Conservation (phyloP, 2,113 vertebrate species). For the Bos javanicus region DNA sequence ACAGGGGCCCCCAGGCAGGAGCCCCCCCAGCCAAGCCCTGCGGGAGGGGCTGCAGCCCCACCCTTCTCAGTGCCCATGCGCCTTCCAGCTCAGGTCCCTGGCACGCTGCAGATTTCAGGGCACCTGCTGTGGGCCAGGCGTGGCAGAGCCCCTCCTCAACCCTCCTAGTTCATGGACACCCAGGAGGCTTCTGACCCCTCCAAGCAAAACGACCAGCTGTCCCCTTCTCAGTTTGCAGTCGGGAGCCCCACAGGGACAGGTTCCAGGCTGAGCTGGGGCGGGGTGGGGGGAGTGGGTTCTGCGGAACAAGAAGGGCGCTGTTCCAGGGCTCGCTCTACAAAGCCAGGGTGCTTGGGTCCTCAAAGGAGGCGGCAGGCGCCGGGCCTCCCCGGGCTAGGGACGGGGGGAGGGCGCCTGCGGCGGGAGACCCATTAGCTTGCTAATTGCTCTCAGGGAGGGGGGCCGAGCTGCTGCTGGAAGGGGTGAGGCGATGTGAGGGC, state of each 20-base stretch:
- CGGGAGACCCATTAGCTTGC: conserved; percentile 60
- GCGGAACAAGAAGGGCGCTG: not conserved
- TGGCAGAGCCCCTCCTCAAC: not conserved
- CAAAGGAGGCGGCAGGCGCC: conserved; percentile 21
- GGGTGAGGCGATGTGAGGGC: conserved; percentile 21
- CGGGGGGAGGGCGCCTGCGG: conserved; percentile 37
- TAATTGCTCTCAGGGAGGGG: conserved; percentile 59
- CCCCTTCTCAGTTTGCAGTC: not conserved
- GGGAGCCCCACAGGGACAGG: not conserved
- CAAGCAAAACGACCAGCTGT: not conserved
- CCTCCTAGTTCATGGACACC: not conserved
- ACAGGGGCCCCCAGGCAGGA: conserved; percentile 71
- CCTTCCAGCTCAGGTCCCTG: conserved; percentile 18
- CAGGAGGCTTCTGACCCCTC: not conserved
- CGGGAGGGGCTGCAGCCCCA: conserved; percentile 67
- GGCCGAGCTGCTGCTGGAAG: not conserved
- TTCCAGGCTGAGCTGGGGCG: not conserved
- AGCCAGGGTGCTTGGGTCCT: conserved; percentile 15
- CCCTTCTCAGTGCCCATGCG: conserved; percentile 6
- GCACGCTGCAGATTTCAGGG: conserved; percentile 64
- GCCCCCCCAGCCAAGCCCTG: conserved; percentile 72
- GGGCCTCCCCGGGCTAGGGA: not conserved
- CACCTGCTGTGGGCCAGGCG: conserved; percentile 47
- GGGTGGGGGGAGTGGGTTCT: not conserved
- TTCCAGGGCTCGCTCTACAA: not conserved